These are phyloP conservation scores for Papio anubis DNA, from an alignment of 2,113 vertebrate genomes.

Conservation along the genomic window DNA sequence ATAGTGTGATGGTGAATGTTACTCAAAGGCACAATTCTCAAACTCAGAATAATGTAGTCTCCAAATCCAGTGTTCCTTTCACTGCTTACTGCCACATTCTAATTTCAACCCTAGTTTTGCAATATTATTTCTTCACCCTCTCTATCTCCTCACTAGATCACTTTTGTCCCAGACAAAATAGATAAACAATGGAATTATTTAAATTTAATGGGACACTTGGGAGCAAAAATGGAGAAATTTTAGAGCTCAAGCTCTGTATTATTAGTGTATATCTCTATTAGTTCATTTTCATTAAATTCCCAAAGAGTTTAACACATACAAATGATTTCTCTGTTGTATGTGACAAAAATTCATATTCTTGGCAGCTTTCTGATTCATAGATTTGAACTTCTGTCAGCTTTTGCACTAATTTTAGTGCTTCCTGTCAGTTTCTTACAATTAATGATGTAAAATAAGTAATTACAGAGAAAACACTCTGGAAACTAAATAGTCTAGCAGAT, in stretches of 20 bases:
- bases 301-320: not conserved
- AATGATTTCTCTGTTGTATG: not conserved
- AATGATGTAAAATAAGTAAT: constrained; percentile 24
- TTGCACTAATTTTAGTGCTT: constrained; percentile 37
- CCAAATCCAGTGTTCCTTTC: fast-evolving
- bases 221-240: not conserved
- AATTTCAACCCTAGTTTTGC: not conserved
- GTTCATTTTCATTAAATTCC: constrained; percentile 8
- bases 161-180: not conserved
- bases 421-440: not conserved
- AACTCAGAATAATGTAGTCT: not conserved
- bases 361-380: not conserved
- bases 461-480: not conserved
- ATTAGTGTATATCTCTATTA: not conserved
- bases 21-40: not conserved
- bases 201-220: not conserved
- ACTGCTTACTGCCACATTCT: not conserved
- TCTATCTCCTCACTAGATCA: not conserved
- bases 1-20: not conserved
- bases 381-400: constrained; percentile 36
- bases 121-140: not conserved
- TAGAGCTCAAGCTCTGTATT: not conserved
- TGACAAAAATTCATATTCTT: constrained; percentile 53
- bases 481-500: not conserved
- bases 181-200: not conserved